phyloP scores from a whole-genome alignment of 2,888 invertebrate species.

The Chaitophorus viminalis region DNA sequence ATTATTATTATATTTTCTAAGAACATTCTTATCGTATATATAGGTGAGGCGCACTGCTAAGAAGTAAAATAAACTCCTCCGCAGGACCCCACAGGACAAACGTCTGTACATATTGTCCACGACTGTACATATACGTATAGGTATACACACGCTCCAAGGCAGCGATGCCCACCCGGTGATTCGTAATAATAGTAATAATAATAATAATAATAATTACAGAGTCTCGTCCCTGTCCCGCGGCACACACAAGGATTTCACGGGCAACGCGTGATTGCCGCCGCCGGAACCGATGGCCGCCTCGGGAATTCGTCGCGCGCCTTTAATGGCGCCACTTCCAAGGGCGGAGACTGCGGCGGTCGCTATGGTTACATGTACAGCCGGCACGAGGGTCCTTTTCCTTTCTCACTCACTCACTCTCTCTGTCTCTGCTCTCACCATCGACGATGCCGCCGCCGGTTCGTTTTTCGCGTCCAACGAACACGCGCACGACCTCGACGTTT shows the following conservation, averaged over 20 bases:
- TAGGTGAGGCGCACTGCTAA: not conserved
- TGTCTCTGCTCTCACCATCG: not conserved
- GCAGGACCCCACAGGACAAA: too few relatives aligned
- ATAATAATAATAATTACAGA: not conserved
- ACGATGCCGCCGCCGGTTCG: not conserved
- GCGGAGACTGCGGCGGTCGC: slow-evolving; percentile 58
- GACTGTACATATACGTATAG: too few relatives aligned
- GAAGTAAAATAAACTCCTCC: not conserved
- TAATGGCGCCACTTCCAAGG: slow-evolving; percentile 60
- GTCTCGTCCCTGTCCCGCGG: not conserved
- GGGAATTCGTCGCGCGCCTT: slow-evolving; percentile 42
- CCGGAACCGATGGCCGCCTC: slow-evolving; percentile 38
- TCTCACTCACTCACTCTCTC: not conserved
- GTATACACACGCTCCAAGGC: too few relatives aligned
- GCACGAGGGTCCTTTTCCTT: slow-evolving; percentile 6
- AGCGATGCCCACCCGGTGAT: not conserved
- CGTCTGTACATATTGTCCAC: not conserved
- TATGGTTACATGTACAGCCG: slow-evolving; percentile 39
- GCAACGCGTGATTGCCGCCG: not conserved
- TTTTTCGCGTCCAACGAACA: not conserved
- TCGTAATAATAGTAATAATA: not conserved
- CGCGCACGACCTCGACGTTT: not conserved
- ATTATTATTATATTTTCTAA: too few relatives aligned
- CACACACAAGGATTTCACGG: not conserved
- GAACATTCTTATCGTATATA: too few relatives aligned